Evolutionary conservation across 2,888 invertebrate genomes (phyloP), one percentile per base, ranked within the genome.

Genomic region (Diarsia dahlii): DNA sequence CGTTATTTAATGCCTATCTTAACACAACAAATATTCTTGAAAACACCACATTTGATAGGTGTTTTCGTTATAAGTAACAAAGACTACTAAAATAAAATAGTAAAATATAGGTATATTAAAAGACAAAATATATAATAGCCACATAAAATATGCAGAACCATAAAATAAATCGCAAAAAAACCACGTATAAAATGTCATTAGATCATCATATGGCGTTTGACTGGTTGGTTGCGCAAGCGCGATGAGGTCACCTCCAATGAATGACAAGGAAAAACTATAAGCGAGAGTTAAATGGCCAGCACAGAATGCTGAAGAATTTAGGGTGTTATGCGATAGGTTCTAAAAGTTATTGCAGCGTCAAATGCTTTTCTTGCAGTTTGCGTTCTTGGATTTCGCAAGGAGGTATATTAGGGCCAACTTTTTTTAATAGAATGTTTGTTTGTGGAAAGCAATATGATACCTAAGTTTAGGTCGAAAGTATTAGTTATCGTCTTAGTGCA

Each of bases 161-260:
- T 62, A 65, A 69, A 73, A 69, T 76, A 64, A 46, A 63, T 74
- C n/a, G 71, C 64, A 67, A 81, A 78, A 81, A 82, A 80, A 63
- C 3, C 62, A 45, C 20, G 20, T 73, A 80, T 82, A 76, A 85
- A 88, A 85, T 87, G 84, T 80, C 80, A 81, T 85, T 82, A 85
- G 84, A 85, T 81, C 87, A 87, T 82, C 82, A 28, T 12, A 71
- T 48, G 74, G 58, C 23, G 66, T 75, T 68, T 20, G 58, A 79
- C 78, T 68, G 74, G 84, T 80, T 67, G 18, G 74, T 88, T 87
- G 86, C 89, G 89, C 84, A 88, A 88, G 62, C 78, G 77, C 71
- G 74, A 52, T 88, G 89, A 88, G 80, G 80, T 88, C 87, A 88
- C 70, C 76, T 54, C 52, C 46, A 71, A 64, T 45, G 45, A 8